Evolutionary conservation across 2,888 invertebrate species (phyloP), one percentile per base, ranked within the genome.

Genomic region (Himalopsyche tibetana): DNA sequence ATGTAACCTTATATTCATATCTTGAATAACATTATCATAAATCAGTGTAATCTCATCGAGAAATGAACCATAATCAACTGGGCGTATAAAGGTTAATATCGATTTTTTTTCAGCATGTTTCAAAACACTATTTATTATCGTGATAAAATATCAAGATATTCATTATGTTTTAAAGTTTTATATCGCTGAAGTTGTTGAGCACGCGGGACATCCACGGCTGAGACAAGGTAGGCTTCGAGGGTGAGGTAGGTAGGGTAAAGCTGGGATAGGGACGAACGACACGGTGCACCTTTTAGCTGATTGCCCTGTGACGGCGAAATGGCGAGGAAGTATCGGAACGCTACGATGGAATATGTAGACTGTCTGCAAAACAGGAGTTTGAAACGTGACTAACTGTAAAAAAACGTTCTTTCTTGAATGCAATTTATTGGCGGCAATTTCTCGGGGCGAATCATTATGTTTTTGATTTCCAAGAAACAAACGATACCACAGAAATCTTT

Each of bases 281-380:
- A 85, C 82, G 85, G 85, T 85, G 85, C 85, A 85, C 85, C 85
- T 85, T 85, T 85, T 85, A 85, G 85, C 85, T 85, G 85, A 85
- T 85, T 85, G 85, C 85, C 85, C 82, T 85, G 85, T 82, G 85
- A 82, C 85, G 19, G 82, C 55, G 56, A 85, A 85, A 81, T 56
- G 74, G 69, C 69, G 85, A 85, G 82, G 51, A 51, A 51, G 85
- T 85, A 85, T 85, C 82, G 85, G 82, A 82, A 85, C 82, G 79
- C 69, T 74, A 79, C 85, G 80, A 82, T 74, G 82, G 85, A 85
- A 74, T 85, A 85, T 55, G 85, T 74, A 82, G 63, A 63, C 63
- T 19, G 63, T 63, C 63, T 63, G 11, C 63, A 28, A 63, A 63
- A n/a, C 63, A 63, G 63, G 28, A 2, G 63, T 63, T 63, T 63